phyloP scores from a whole-genome alignment of 2,113 vertebrate genomes.

The Narcine bancroftii region DNA sequence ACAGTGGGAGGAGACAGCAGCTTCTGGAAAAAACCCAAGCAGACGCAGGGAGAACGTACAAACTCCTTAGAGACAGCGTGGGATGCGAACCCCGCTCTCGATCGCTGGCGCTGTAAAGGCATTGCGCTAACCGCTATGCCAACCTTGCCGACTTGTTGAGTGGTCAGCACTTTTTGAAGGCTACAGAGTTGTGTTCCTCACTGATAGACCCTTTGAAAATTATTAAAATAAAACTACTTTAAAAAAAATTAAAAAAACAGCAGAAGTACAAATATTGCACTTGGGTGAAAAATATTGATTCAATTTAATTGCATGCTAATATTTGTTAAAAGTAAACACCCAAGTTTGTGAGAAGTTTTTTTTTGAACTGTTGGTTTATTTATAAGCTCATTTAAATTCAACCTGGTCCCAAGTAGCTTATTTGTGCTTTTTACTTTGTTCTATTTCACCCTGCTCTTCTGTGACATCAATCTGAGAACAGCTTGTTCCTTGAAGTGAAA shows the following conservation, averaged over 20 bases:
- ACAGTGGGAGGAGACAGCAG: too few relatives aligned
- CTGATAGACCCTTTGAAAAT: too few relatives aligned
- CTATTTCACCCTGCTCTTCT: not conserved
- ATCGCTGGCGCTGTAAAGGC: too few relatives aligned
- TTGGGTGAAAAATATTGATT: conserved; percentile 11
- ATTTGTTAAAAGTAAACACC: not conserved
- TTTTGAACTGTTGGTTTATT: not conserved
- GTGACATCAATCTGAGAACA: not conserved
- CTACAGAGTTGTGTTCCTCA: not conserved
- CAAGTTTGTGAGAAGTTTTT: not conserved
- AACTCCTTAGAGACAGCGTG: too few relatives aligned
- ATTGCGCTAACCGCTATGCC: too few relatives aligned
- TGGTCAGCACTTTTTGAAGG: not conserved
- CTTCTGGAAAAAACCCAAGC: too few relatives aligned
- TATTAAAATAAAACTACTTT: too few relatives aligned
- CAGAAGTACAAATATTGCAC: not conserved
- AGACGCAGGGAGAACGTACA: too few relatives aligned
- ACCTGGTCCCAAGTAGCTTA: not conserved
- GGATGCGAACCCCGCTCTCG: too few relatives aligned
- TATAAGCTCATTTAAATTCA: not conserved
- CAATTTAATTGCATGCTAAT: not conserved
- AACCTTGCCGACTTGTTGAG: too few relatives aligned
- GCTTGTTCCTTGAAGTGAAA: not conserved
- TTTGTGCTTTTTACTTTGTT: not conserved
- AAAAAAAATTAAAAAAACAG: not conserved